These are phyloP conservation scores for Pinna nobilis DNA, from an alignment of 1,140 invertebrate species.

Conservation along the genomic window DNA sequence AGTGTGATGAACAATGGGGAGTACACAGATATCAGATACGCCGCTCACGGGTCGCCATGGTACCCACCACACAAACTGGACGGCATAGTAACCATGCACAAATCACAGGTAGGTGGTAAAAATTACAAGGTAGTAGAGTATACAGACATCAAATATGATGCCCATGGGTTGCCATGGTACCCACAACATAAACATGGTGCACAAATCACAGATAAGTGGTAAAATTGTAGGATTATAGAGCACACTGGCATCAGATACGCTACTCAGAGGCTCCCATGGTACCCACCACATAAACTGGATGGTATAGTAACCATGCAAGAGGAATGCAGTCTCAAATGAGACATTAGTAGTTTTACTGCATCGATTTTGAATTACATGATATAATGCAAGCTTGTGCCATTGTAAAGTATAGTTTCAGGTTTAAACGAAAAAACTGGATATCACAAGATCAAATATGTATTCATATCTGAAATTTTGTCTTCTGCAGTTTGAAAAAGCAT, in stretches of 20 bases:
- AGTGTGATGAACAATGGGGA: conserved; percentile 80
- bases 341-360: too few species aligned
- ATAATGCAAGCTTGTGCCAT: too few species aligned
- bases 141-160: conserved; percentile 91
- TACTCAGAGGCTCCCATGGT: conserved; percentile 96
- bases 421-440: too few species aligned
- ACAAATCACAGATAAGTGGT: conserved; percentile 86
- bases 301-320: conserved; percentile 96
- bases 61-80: conserved; percentile 95
- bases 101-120: conserved; percentile 82
- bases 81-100: conserved; percentile 94
- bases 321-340: too few species aligned
- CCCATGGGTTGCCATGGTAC: conserved; percentile 96
- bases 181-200: conserved; percentile 94
- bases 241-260: conserved; percentile 89
- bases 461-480: conserved; percentile 30
- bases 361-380: too few species aligned
- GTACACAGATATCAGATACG: conserved; percentile 88
- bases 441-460: too few species aligned
- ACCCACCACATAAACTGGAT: conserved; percentile 94
- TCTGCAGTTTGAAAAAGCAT: conserved; percentile 88
- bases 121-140: conserved; percentile 8
- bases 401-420: too few species aligned
- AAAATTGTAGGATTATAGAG: background rate
- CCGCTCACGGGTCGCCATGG: conserved; percentile 96